These are phyloP conservation scores for Tetrapedia diversipes DNA, from an alignment of 2,888 invertebrate genomes.

Conservation along the genomic window DNA sequence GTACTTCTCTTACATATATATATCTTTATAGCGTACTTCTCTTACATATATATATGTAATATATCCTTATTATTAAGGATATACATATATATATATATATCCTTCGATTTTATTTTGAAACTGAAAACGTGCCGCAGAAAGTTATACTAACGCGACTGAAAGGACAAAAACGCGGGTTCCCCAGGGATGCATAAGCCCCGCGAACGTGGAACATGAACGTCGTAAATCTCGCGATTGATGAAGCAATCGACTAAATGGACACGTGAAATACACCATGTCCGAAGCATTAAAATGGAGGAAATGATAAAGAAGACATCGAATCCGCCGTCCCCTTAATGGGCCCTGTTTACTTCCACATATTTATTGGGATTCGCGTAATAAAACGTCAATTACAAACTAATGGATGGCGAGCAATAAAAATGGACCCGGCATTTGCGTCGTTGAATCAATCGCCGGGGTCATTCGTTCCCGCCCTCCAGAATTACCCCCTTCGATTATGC, in stretches of 20 bases:
- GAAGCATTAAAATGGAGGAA: slow-evolving; percentile 48
- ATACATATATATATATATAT: too few relatives aligned
- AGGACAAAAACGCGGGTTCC: slow-evolving; percentile 40
- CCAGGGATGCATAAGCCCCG: slow-evolving; percentile 47
- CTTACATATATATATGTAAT: too few relatives aligned
- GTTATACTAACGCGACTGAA: too few relatives aligned
- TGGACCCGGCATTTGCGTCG: not conserved
- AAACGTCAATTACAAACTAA: slow-evolving; percentile 52
- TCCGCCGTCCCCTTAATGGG: slow-evolving; percentile 42
- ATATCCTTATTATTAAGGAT: too few relatives aligned
- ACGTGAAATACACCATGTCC: slow-evolving; percentile 49
- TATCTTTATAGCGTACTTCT: too few relatives aligned
- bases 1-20: too few relatives aligned
- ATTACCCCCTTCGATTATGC: too few relatives aligned
- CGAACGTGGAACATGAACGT: slow-evolving; percentile 32
- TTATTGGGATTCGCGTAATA: slow-evolving; percentile 49
- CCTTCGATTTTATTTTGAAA: too few relatives aligned
- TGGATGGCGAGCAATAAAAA: slow-evolving; percentile 23
- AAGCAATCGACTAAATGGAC: slow-evolving; percentile 55
- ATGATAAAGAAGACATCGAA: slow-evolving; percentile 50
- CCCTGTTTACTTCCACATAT: slow-evolving; percentile 44
- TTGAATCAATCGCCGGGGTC: slow-evolving; percentile 34
- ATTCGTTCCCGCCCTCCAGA: too few relatives aligned
- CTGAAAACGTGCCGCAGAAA: too few relatives aligned
- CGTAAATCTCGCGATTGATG: slow-evolving; percentile 53